Base-by-base conservation (phyloP, 2,888 invertebrate species). In the Drosophila nigricruria region DNA sequence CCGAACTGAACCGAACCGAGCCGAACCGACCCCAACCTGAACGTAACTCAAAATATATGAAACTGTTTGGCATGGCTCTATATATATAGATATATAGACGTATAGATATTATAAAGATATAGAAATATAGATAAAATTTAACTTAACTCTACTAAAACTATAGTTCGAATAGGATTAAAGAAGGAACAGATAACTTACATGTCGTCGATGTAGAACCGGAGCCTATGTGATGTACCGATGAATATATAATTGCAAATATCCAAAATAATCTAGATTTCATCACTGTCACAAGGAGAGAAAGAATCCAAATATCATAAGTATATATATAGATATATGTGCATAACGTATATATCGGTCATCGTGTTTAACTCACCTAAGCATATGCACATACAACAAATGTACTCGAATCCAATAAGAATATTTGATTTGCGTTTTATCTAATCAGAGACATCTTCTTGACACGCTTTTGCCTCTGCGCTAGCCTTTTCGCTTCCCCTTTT, bases 161-260 rank as follows among this genome's bases (percentile, higher is more conserved):
- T 3, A 16, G 12, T 36, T 59, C 12, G 10, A 12, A 38, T 20
- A 10, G 25, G 0, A 3, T 14, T 12, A 2, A 43, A 49, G 6
- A 10, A 30, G 12, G 3, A 32, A 5, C 8, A 14, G 1, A 5
- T 18, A 50, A 90, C 91, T 90, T 81, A 92, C 92, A 78, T 81
- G 92, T 88, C 70, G 92, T 82, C 76, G 92, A 92, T 64, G 91
- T 86, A 20, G 91, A 91, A 62, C 88, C 90, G 71, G 91, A 91
- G 50, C 83, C 88, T 69, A 91, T 92, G 77, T 90, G 87, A 64
- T 91, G 91, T 68, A 92, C 81, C 61, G 91, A 84, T 73, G 91
- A 91, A 80, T 92, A 92, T 79, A 92, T 91, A 79, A 92, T 91
- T 68, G 91, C 92, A 82, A 92, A 82, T 88, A 92, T 91, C 89